Evolutionary conservation across 2,797 vertebrate genomes (phyloP).

Genomic region (Myotis findleyi): DNA sequence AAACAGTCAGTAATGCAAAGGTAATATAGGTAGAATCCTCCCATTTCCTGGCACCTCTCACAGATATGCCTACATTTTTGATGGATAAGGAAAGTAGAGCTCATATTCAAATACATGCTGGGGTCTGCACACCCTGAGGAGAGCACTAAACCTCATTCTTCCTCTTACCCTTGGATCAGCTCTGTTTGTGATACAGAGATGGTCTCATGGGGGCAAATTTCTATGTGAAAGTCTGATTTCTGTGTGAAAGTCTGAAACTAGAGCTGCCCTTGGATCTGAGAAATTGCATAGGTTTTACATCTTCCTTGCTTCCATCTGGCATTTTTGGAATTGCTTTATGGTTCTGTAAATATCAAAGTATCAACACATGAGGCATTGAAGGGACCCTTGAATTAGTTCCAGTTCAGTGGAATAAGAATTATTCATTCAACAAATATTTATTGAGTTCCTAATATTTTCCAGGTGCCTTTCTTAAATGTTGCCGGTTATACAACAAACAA

Average conservation of each 20-base stretch:
- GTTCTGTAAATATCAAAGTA: constrained; percentile 32
- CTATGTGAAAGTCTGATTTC: background rate
- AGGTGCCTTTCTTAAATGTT: background rate
- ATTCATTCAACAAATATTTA: constrained; percentile 6
- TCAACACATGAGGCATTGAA: background rate
- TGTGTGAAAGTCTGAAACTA: background rate
- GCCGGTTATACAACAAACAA: background rate
- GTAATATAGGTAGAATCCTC: background rate
- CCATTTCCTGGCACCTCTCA: background rate
- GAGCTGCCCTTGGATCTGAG: background rate
- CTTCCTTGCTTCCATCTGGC: background rate
- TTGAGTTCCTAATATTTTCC: background rate
- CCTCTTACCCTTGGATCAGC: background rate
- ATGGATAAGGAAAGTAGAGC: background rate
- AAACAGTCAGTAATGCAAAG: background rate
- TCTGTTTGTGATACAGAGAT: background rate
- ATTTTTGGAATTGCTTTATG: background rate
- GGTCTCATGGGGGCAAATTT: background rate
- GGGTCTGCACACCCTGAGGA: background rate
- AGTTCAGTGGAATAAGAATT: background rate
- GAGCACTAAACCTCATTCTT: background rate
- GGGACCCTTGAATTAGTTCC: background rate
- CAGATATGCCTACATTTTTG: background rate
- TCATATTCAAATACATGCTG: background rate
- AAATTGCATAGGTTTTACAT: background rate